Conservation (phyloP, 2,888 invertebrate genomes). For the Molorchus minor region DNA sequence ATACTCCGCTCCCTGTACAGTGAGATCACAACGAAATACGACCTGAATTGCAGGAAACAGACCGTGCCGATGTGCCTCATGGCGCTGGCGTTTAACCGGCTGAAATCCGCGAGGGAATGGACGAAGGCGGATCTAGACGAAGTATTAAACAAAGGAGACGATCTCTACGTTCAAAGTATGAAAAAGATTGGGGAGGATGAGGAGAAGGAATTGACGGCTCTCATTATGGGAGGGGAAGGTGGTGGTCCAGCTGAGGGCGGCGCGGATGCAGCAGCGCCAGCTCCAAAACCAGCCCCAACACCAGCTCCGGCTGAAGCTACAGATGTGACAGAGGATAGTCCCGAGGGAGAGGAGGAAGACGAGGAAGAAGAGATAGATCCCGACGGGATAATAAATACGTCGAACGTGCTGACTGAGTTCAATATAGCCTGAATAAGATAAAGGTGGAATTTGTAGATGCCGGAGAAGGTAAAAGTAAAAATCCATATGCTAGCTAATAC, state of each 20-base stretch:
- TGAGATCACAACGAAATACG: slow-evolving; percentile 49
- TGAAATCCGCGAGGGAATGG: slow-evolving; percentile 55
- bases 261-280: not conserved
- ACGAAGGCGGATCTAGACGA: slow-evolving; percentile 53
- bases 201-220: slow-evolving; percentile 2
- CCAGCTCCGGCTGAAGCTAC: not conserved
- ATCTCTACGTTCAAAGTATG: slow-evolving; percentile 54
- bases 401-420: slow-evolving; percentile 54
- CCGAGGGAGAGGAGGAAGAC: slow-evolving; percentile 30
- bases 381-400: slow-evolving; percentile 47
- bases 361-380: slow-evolving; percentile 25
- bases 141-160: slow-evolving; percentile 56
- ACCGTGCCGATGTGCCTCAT: slow-evolving; percentile 57
- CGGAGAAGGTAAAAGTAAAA: slow-evolving; percentile 38
- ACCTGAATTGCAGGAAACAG: slow-evolving; percentile 55
- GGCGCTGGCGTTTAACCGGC: slow-evolving; percentile 54
- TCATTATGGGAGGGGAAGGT: not conserved
- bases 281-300: not conserved
- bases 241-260: not conserved
- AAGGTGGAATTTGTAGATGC: slow-evolving; percentile 40
- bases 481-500: no score
- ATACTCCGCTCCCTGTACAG: slow-evolving; percentile 56
- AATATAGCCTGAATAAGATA: slow-evolving; percentile 56
- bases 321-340: not conserved
- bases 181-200: slow-evolving; percentile 38